A percentile compares a stretch with the other conserved stretches of the same genome.
These are phyloP conservation scores for Drosophila koepferae DNA, from an alignment of 2,888 invertebrate genomes.

Conservation along the genomic window DNA sequence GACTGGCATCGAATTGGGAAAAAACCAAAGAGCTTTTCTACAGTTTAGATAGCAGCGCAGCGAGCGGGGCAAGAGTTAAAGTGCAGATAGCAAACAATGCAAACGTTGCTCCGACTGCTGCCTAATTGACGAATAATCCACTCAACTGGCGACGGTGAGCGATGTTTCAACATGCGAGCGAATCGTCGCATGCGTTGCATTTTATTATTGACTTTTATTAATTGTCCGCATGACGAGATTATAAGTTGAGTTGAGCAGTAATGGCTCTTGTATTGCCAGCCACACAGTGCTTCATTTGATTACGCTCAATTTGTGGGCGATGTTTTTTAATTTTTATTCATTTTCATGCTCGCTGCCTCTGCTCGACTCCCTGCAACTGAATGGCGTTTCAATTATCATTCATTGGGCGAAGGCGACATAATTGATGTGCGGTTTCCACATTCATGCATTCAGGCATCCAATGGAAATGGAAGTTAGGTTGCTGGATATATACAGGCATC, in stretches of 20 bases:
- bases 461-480: slow-evolving; percentile 20
- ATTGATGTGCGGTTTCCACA: slow-evolving; percentile 61
- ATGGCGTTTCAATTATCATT: slow-evolving; percentile 67
- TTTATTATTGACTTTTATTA: slow-evolving; percentile 29
- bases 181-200: slow-evolving; percentile 16
- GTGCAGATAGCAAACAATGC: slow-evolving; percentile 4
- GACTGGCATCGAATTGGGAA: not conserved
- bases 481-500: slow-evolving; percentile 7
- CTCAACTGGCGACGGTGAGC: slow-evolving; percentile 9
- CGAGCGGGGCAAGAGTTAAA: not conserved
- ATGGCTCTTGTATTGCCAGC: slow-evolving; percentile 12
- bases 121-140: slow-evolving; percentile 34
- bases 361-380: slow-evolving; percentile 35
- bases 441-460: slow-evolving; percentile 30
- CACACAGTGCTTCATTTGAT: slow-evolving; percentile 47
- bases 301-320: slow-evolving; percentile 58
- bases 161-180: slow-evolving; percentile 14
- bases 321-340: slow-evolving; percentile 12
- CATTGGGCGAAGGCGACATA: slow-evolving; percentile 65
- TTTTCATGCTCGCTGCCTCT: slow-evolving; percentile 2
- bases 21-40: not conserved
- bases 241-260: slow-evolving; percentile 17
- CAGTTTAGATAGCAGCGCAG: not conserved
- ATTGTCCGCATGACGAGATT: slow-evolving; percentile 39
- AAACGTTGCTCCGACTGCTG: slow-evolving; percentile 4